Base-by-base conservation (phyloP, 1,140 invertebrate species). In the Cepaea nemoralis region DNA sequence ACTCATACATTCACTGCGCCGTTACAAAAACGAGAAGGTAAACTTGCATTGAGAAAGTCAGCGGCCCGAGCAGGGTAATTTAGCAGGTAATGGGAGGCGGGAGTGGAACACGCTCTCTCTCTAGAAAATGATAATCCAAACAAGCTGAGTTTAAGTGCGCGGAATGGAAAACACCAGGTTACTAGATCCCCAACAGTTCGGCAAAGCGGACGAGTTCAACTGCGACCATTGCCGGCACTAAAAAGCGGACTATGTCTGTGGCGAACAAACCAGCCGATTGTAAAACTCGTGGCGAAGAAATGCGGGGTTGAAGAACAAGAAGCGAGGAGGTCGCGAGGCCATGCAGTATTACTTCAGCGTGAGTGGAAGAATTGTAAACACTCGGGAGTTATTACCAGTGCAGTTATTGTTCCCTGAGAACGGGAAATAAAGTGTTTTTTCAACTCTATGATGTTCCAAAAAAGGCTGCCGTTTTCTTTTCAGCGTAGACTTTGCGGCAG, bases 291-390 rank as follows among this genome's bases (percentile, higher is more conserved):
- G 55, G 55, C 55, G 55, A 24, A 59, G 55, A 24, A 59, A n/a
- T 22, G 8, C 55, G 55, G 55, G 5, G 8, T 59, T 22, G 55
- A 10, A 5, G 12, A 19, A 24, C n/a, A 59, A 59, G 55, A 22
- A 59, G 55, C 5, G 55, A 59, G 55, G 55, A 59, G 55, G 55
- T 59, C 24, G 12, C 55, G 55, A 59, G 55, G 24, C 10, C 55
- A n/a, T 19, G 12, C 12, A n/a, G 24, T 24, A n/a, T 59, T 59
- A 59, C 55, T 59, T 59, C 55, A n/a, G 24, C 55, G 55, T 59
- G 55, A 59, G 55, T 59, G 55, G 12, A n/a, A 59, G 55, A 24
- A 59, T 59, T 14, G 55, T 59, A 59, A 59, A 59, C 55, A 59
- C 55, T 59, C 55, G n/a, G 42, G 8, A 59, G 55, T 59, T 59